Percentiles rank a stretch among this genome's conserved stretches.
Conservation (phyloP, 2,113 vertebrate genomes). For the Brachyhypopomus gauderio region DNA sequence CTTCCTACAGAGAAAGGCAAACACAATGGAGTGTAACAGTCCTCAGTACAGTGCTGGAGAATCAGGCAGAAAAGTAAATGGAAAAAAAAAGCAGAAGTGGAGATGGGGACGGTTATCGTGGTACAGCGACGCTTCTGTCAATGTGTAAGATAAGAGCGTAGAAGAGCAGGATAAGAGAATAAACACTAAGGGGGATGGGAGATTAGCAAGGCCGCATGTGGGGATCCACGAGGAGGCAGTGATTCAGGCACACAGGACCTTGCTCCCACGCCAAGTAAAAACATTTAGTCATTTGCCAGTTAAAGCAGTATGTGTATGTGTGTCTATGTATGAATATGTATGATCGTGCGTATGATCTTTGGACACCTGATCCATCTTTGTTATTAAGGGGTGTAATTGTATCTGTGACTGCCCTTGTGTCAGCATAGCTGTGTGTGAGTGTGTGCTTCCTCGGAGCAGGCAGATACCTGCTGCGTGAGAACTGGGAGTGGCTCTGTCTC, state of each 20-base stretch:
- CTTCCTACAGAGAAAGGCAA: too few species aligned
- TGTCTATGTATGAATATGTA: neutral
- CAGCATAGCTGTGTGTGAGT: neutral
- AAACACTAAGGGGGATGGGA: slow-evolving; percentile 22
- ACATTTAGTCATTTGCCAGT: slow-evolving; percentile 1
- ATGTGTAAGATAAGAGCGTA: neutral
- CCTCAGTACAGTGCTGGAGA: neutral
- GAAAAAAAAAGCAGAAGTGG: neutral
- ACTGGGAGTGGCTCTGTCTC: slow-evolving; percentile 38
- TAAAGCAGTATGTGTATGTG: neutral
- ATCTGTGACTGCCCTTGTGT: slow-evolving; percentile 23
- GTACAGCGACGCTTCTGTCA: slow-evolving; percentile 21
- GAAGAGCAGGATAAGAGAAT: slow-evolving; percentile 4
- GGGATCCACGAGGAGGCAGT: neutral
- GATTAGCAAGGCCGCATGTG: slow-evolving; percentile 5
- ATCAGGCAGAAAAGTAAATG: neutral
- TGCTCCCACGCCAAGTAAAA: neutral
- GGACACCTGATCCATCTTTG: too few species aligned
- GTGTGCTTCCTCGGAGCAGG: too few species aligned
- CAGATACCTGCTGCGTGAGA: neutral
- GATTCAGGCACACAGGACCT: too few species aligned
- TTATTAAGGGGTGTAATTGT: slow-evolving; percentile 2
- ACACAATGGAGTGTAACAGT: too few species aligned
- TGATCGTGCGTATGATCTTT: too few species aligned
- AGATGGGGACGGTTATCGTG: slow-evolving; percentile 18